phyloP scores from a whole-genome alignment of 2,113 vertebrate genomes.

The Spilogale gracilis region DNA sequence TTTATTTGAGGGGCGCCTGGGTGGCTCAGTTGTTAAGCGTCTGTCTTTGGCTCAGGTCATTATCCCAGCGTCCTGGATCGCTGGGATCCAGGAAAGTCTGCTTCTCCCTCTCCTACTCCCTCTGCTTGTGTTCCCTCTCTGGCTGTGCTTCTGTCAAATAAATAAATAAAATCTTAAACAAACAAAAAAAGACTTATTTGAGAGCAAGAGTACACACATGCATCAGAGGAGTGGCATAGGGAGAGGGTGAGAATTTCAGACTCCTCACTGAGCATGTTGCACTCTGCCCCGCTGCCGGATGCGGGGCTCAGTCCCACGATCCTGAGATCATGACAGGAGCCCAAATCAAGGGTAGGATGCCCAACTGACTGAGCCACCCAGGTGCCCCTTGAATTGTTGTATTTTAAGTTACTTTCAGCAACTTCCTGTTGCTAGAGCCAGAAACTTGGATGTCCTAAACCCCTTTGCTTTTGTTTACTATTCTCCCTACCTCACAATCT shows the following conservation, averaged over 20 bases:
- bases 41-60: too few relatives aligned
- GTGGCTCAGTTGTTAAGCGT: too few relatives aligned
- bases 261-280: not conserved
- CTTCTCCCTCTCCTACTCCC: too few relatives aligned
- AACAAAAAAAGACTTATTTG: too few relatives aligned
- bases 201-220: not conserved
- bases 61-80: too few relatives aligned
- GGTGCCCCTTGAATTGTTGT: not conserved
- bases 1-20: not conserved
- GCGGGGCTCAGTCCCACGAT: not conserved
- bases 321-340: not conserved
- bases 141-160: too few relatives aligned
- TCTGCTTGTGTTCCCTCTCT: too few relatives aligned
- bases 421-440: not conserved
- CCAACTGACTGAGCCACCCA: not conserved
- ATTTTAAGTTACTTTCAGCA: constrained; percentile 8
- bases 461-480: not conserved
- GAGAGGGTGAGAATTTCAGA: not conserved
- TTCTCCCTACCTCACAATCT: not conserved
- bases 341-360: not conserved
- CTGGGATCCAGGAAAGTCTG: too few relatives aligned
- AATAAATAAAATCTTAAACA: too few relatives aligned
- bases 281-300: not conserved
- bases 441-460: not conserved
- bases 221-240: not conserved